These are phyloP conservation scores for Axinella damicornis DNA, from an alignment of 37 sponge, comb jelly and placozoan genomes.

Conservation along the genomic window DNA sequence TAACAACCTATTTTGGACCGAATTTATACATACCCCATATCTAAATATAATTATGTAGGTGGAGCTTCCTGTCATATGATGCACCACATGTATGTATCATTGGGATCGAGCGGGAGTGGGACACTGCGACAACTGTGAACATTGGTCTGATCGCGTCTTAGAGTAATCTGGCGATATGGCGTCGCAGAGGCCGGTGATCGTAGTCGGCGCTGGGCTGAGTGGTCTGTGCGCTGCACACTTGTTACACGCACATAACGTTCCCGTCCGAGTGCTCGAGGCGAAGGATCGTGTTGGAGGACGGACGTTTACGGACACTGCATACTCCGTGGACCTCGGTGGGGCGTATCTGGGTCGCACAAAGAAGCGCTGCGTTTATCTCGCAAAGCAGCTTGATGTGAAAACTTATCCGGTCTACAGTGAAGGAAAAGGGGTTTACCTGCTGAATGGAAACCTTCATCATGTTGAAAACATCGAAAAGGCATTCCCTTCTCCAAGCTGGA, in stretches of 20 bases:
- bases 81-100: too few relatives aligned
- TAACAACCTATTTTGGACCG: too few relatives aligned
- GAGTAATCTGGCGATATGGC: too few relatives aligned
- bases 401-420: conserved; percentile 4
- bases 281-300: conserved; percentile 31
- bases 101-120: too few relatives aligned
- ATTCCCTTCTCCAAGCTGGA: too few relatives aligned
- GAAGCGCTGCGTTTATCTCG: conserved; percentile 23
- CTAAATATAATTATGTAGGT: too few relatives aligned
- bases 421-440: neutral
- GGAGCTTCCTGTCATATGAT: too few relatives aligned
- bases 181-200: neutral
- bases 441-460: too few relatives aligned
- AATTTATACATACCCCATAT: too few relatives aligned
- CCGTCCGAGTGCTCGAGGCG: conserved; percentile 28
- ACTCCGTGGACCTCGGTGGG: conserved; percentile 18
- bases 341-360: conserved; percentile 7
- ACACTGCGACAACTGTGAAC: too few relatives aligned
- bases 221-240: conserved; percentile 33
- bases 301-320: neutral
- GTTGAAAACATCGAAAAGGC: too few relatives aligned
- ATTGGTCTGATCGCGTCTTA: too few relatives aligned
- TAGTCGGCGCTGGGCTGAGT: conserved; percentile 36
- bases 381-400: conserved; percentile 5
- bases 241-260: neutral